Percentiles rank a stretch among this genome's conserved stretches.
Conservation (phyloP, 1,140 invertebrate genomes). For the Calosoma granatense region DNA sequence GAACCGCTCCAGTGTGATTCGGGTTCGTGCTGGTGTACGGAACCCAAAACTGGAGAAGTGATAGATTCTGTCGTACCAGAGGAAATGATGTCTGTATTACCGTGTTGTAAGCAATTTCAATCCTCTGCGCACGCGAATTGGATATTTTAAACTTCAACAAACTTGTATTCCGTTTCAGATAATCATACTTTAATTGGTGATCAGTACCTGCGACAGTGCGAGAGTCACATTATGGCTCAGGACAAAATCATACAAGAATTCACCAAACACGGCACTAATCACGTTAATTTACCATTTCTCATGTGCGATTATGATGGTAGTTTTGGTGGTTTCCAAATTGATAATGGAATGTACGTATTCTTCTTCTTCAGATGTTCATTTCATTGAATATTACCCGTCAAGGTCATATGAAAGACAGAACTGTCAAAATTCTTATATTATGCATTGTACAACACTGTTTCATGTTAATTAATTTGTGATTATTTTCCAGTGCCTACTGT, state of each 20-base stretch:
- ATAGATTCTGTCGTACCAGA: conserved; percentile 38
- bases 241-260: conserved; percentile 36
- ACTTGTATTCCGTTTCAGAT: too few relatives aligned
- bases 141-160: too few relatives aligned
- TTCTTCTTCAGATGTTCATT: neutral
- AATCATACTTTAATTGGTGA: conserved; percentile 32
- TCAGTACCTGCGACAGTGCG: conserved; percentile 46
- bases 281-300: conserved; percentile 33
- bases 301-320: conserved; percentile 48
- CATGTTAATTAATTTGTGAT: too few relatives aligned
- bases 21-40: conserved; percentile 49
- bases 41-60: conserved; percentile 41
- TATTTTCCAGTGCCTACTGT: conserved; percentile 40
- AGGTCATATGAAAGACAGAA: neutral
- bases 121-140: too few relatives aligned
- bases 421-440: neutral
- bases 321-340: conserved; percentile 42
- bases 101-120: conserved; percentile 45
- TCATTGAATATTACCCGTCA: neutral
- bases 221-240: conserved; percentile 41
- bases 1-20: conserved; percentile 48
- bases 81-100: conserved; percentile 38
- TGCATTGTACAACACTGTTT: neutral
- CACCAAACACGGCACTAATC: conserved; percentile 38
- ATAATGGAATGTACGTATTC: conserved; percentile 37